phyloP scores from a whole-genome alignment of 2,797 vertebrate species.

The Phrynocephalus vlangalii region DNA sequence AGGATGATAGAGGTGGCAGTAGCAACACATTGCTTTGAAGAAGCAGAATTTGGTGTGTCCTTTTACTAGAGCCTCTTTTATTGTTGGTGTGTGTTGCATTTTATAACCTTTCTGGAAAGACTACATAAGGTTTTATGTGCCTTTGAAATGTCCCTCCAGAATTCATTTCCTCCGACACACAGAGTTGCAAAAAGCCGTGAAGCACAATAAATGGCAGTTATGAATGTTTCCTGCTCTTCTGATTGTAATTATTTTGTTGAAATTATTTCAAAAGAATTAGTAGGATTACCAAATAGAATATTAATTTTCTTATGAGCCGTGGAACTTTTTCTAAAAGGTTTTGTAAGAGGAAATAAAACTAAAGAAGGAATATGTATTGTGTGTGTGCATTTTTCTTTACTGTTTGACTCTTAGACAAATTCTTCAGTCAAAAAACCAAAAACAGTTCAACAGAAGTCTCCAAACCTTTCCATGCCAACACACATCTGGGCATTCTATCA shows the following conservation, averaged over 20 bases:
- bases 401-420: slow-evolving; percentile 60
- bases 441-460: not conserved
- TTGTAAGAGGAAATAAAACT: slow-evolving; percentile 61
- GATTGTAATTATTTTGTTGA: slow-evolving; percentile 53
- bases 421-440: slow-evolving; percentile 53
- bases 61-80: slow-evolving; percentile 43
- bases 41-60: not conserved
- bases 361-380: slow-evolving; percentile 30
- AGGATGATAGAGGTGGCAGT: slow-evolving; percentile 11
- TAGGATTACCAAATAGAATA: slow-evolving; percentile 46
- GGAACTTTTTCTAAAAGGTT: slow-evolving; percentile 60
- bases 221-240: slow-evolving; percentile 52
- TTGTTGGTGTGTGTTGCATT: slow-evolving; percentile 28
- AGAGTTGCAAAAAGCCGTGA: slow-evolving; percentile 41
- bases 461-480: slow-evolving; percentile 49
- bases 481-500: slow-evolving; percentile 42
- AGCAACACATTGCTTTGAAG: slow-evolving; percentile 46
- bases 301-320: slow-evolving; percentile 61
- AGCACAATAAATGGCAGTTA: slow-evolving; percentile 49
- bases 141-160: slow-evolving; percentile 9
- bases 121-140: not conserved
- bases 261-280: slow-evolving; percentile 64
- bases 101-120: slow-evolving; percentile 18
- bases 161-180: slow-evolving; percentile 7
- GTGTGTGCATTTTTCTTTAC: slow-evolving; percentile 42